These are phyloP conservation scores for Gymnogyps californianus DNA, from an alignment of 2,113 vertebrate species.

Conservation along the genomic window DNA sequence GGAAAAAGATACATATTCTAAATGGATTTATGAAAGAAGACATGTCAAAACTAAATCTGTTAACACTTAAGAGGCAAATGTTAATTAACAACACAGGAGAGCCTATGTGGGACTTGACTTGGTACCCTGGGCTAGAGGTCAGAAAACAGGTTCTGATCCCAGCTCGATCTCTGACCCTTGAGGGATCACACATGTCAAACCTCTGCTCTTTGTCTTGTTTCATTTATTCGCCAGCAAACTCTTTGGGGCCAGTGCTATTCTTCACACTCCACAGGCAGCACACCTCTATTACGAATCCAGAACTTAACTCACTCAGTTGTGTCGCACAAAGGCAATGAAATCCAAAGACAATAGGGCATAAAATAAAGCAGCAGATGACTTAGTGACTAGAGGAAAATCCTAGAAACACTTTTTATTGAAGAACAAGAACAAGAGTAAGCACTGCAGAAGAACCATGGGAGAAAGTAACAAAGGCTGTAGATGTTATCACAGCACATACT, in stretches of 20 bases:
- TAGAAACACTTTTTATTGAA: background rate
- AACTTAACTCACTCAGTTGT: fast-evolving
- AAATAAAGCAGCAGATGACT: background rate
- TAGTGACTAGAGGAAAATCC: background rate
- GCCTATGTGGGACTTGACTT: background rate
- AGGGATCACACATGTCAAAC: background rate
- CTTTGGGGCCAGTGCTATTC: background rate
- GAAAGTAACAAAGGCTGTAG: background rate
- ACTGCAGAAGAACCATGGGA: background rate
- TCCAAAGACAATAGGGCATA: background rate
- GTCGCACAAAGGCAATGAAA: background rate
- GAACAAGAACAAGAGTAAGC: background rate
- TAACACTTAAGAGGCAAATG: background rate
- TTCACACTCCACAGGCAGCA: background rate
- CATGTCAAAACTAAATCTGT: background rate
- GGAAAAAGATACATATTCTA: background rate
- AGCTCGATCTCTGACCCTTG: background rate
- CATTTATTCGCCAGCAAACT: background rate
- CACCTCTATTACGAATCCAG: background rate
- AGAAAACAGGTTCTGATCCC: background rate
- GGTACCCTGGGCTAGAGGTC: background rate
- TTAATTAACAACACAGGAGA: background rate
- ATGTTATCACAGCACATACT: background rate
- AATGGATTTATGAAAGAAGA: background rate
- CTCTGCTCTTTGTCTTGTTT: background rate